A percentile compares a stretch with the other conserved stretches of the same genome.
phyloP scores from a whole-genome alignment of 2,113 vertebrate species.

The Oenanthe oenanthe region DNA sequence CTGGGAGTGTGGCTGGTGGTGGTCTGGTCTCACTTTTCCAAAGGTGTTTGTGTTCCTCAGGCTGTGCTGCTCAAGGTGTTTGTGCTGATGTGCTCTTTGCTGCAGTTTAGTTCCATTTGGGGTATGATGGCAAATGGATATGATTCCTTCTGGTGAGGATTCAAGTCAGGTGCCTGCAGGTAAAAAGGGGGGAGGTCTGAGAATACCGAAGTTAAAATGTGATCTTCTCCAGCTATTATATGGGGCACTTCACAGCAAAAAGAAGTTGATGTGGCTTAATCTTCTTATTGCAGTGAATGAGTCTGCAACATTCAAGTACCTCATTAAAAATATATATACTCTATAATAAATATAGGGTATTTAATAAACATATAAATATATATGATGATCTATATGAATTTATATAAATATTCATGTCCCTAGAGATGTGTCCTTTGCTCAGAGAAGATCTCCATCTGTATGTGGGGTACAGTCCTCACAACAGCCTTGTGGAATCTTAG shows the following conservation, averaged over 20 bases:
- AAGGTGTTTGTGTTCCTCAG: background rate
- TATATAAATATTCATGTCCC: background rate
- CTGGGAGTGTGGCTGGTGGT: background rate
- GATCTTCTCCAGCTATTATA: background rate
- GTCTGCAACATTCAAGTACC: background rate
- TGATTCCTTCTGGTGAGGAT: background rate
- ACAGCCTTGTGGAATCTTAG: background rate
- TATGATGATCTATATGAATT: too few species aligned
- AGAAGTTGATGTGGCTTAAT: background rate
- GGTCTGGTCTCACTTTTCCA: rapidly evolving
- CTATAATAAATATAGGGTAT: background rate
- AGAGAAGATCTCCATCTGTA: background rate
- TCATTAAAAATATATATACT: background rate
- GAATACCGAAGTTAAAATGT: background rate
- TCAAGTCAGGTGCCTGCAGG: background rate
- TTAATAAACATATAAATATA: background rate
- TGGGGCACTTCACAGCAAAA: background rate
- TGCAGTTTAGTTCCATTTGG: background rate
- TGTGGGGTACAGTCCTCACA: background rate
- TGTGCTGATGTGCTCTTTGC: background rate
- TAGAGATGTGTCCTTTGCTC: background rate
- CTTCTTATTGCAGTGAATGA: background rate
- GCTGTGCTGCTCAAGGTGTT: rapidly evolving
- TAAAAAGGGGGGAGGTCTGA: background rate
- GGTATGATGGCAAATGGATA: background rate